Percentiles rank a stretch among this genome's conserved stretches.
Evolutionary conservation across 1,140 invertebrate species (phyloP).

Genomic region (Orchesella cincta): DNA sequence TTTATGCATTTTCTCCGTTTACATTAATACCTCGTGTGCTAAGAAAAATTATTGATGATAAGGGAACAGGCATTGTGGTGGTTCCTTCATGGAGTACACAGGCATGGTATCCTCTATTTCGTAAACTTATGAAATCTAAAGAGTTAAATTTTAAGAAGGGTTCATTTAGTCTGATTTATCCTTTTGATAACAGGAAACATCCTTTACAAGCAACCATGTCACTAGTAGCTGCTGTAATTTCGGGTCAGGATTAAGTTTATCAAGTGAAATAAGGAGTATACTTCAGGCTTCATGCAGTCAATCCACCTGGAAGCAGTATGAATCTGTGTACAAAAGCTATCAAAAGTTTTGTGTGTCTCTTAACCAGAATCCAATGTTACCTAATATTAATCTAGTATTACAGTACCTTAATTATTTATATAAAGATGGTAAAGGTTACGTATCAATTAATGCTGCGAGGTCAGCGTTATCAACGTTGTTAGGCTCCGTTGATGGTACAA

Average conservation of each 20-base stretch:
- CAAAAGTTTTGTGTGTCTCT: not conserved
- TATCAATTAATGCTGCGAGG: constrained; percentile 1
- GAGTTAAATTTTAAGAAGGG: not conserved
- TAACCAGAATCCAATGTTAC: not conserved
- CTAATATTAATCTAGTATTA: not conserved
- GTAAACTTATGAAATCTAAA: not conserved
- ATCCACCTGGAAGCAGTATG: constrained; percentile 31
- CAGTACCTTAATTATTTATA: not conserved
- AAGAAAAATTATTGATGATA: constrained; percentile 25
- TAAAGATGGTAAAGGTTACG: not conserved
- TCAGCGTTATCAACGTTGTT: not conserved
- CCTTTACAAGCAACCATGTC: not conserved
- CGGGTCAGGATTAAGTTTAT: not conserved
- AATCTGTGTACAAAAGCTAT: not conserved
- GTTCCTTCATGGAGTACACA: constrained; percentile 35
- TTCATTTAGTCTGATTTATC: not conserved
- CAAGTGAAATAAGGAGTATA: not conserved
- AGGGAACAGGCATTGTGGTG: constrained; percentile 29
- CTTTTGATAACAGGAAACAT: not conserved
- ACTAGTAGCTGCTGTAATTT: constrained; percentile 17
- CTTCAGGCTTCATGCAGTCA: not conserved
- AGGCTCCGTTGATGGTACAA: not conserved
- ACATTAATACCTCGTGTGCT: not conserved
- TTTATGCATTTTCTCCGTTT: constrained; percentile 36
- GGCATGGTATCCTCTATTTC: constrained; percentile 35